phyloP scores from a whole-genome alignment of 2,797 vertebrate species.

The Sebastes kiyomatsui region DNA sequence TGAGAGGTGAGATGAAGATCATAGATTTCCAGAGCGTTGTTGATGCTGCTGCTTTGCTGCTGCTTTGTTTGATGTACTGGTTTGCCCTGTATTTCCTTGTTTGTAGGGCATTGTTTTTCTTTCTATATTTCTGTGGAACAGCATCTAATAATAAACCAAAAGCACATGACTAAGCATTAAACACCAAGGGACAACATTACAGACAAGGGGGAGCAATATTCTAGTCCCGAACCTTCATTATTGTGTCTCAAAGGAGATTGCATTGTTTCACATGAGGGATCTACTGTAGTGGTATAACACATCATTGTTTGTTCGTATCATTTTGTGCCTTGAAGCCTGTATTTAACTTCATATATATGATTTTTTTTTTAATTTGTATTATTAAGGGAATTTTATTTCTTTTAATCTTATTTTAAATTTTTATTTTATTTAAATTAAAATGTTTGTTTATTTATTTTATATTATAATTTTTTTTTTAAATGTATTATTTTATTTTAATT shows the following conservation, averaged over 20 bases:
- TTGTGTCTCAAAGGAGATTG: background rate
- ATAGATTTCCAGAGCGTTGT: background rate
- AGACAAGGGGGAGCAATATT: background rate
- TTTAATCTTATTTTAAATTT: too few species aligned
- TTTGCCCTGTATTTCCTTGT: background rate
- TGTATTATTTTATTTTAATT: too few species aligned
- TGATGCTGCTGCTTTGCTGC: background rate
- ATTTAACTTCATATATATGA: background rate
- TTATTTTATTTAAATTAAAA: too few species aligned
- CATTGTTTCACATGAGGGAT: background rate
- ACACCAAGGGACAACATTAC: background rate
- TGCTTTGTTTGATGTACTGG: background rate
- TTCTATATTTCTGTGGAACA: background rate
- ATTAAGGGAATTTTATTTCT: too few species aligned
- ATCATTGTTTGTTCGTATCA: background rate
- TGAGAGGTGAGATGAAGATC: slow-evolving; percentile 47
- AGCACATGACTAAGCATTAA: background rate
- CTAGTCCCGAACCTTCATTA: background rate
- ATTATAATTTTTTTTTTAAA: background rate
- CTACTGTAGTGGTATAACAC: background rate
- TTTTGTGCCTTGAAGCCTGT: background rate
- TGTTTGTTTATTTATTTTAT: background rate
- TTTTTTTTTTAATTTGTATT: too few species aligned
- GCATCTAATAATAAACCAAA: background rate
- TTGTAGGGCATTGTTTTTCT: background rate